Percentiles rank a stretch among this genome's conserved stretches.
phyloP scores from a whole-genome alignment of 2,797 vertebrate genomes.

The Rhinichthys osculus region DNA sequence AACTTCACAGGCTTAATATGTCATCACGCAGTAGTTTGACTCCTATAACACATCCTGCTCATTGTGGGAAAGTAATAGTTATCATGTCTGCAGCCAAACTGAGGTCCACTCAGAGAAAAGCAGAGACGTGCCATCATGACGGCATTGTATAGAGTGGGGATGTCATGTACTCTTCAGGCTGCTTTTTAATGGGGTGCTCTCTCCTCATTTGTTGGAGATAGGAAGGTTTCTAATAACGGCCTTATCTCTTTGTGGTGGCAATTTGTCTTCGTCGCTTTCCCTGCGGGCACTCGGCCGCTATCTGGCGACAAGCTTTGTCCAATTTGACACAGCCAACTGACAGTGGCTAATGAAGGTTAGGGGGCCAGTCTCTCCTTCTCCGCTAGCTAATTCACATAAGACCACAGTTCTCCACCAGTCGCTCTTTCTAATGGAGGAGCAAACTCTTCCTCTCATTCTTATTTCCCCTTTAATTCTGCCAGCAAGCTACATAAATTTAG shows the following conservation, averaged over 20 bases:
- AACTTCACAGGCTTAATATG: conserved; percentile 1
- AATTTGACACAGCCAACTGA: conserved; percentile 57
- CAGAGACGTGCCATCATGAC: conserved; percentile 44
- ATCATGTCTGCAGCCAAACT: conserved; percentile 13
- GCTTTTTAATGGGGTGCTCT: conserved; percentile 59
- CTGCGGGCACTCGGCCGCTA: conserved; percentile 56
- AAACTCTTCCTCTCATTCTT: conserved; percentile 29
- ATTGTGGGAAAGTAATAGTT: conserved; percentile 6
- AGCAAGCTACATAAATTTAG: conserved; percentile 15
- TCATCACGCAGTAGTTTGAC: background rate
- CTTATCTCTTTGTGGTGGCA: conserved; percentile 67
- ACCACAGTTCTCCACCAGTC: conserved; percentile 58
- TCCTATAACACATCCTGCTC: background rate
- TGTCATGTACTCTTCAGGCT: conserved; percentile 55
- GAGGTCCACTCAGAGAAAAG: conserved; percentile 10
- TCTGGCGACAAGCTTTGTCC: conserved; percentile 60
- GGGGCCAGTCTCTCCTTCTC: conserved; percentile 51
- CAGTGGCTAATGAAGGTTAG: conserved; percentile 74
- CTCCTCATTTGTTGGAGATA: conserved; percentile 62
- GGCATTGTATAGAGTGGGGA: conserved; percentile 38
- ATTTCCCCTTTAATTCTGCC: conserved; percentile 13
- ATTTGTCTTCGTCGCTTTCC: conserved; percentile 65
- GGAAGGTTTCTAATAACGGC: conserved; percentile 64
- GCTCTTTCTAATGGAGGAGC: conserved; percentile 43
- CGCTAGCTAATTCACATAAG: conserved; percentile 56